A percentile compares a stretch with the other conserved stretches of the same genome.
Conservation (phyloP, 2,888 invertebrate genomes). For the Lucinisca nassula region DNA sequence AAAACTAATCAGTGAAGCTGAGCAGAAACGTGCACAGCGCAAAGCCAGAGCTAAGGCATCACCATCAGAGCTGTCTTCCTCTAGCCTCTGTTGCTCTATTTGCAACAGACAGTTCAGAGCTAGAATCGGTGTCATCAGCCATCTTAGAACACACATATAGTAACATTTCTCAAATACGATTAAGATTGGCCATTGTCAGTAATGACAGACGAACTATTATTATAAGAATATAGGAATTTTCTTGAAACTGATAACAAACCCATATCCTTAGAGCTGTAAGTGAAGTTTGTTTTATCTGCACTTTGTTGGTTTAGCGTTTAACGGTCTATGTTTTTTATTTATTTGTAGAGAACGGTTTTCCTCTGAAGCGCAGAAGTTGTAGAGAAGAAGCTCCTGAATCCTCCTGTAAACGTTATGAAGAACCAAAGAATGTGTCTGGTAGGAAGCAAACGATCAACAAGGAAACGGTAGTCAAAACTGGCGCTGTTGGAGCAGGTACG, state of each 20-base stretch:
- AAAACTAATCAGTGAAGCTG: no score
- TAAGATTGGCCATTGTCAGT: background rate
- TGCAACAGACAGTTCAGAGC: no score
- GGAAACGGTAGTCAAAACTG: no score
- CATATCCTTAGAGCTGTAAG: background rate
- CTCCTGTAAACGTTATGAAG: slow-evolving; percentile 1
- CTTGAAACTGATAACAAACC: background rate
- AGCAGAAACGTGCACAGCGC: no score
- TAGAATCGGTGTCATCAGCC: no score
- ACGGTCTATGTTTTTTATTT: background rate
- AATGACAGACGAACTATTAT: background rate
- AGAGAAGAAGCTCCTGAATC: background rate
- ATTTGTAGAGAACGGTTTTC: slow-evolving; percentile 34
- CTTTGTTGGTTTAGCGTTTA: background rate
- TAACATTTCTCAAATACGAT: background rate
- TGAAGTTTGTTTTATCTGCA: background rate
- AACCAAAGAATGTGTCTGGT: background rate
- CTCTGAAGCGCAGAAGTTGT: slow-evolving; percentile 28
- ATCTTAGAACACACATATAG: no score
- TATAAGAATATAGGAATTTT: background rate
- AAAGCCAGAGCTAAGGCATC: no score
- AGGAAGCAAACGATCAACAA: no score
- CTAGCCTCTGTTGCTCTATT: no score
- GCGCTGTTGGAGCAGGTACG: no score
- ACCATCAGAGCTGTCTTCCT: no score